These are phyloP conservation scores for Catocala fraxini DNA, from an alignment of 2,888 invertebrate species.

Conservation along the genomic window DNA sequence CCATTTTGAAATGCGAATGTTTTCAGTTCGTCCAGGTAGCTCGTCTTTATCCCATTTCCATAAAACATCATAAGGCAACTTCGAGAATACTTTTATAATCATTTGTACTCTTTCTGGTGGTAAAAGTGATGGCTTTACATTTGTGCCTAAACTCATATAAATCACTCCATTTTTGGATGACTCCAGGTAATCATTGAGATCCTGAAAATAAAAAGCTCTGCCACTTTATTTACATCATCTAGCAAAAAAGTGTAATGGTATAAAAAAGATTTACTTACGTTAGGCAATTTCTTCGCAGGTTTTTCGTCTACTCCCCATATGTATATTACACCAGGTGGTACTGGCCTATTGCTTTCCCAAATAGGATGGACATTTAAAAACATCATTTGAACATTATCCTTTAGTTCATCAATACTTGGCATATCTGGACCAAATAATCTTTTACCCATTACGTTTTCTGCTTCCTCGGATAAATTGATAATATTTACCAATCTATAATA, in stretches of 20 bases:
- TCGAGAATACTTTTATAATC: slow-evolving; percentile 60
- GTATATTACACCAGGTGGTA: slow-evolving; percentile 56
- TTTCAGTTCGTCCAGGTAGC: slow-evolving; percentile 55
- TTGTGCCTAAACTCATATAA: slow-evolving; percentile 70
- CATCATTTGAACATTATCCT: slow-evolving; percentile 55
- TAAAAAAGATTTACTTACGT: slow-evolving; percentile 33
- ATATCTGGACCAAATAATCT: slow-evolving; percentile 42
- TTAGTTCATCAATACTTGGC: slow-evolving; percentile 46
- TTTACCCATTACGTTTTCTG: slow-evolving; percentile 30
- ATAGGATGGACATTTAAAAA: slow-evolving; percentile 57
- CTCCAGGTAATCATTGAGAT: slow-evolving; percentile 61
- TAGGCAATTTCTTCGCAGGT: slow-evolving; percentile 47
- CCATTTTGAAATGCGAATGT: slow-evolving; percentile 70
- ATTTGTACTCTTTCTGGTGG: slow-evolving; percentile 55
- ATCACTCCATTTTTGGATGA: slow-evolving; percentile 64
- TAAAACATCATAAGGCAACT: slow-evolving; percentile 65
- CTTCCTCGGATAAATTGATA: neutral
- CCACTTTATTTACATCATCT: neutral
- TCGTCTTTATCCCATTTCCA: slow-evolving; percentile 70
- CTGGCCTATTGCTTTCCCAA: slow-evolving; percentile 55
- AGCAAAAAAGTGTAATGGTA: neutral
- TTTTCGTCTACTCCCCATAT: slow-evolving; percentile 56
- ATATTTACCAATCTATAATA: slow-evolving; percentile 21
- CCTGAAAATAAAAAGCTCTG: slow-evolving; percentile 44
- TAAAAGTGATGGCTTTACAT: slow-evolving; percentile 58